Base-by-base conservation (phyloP, 2,888 invertebrate genomes). In the Pandemis cinnamomeana region DNA sequence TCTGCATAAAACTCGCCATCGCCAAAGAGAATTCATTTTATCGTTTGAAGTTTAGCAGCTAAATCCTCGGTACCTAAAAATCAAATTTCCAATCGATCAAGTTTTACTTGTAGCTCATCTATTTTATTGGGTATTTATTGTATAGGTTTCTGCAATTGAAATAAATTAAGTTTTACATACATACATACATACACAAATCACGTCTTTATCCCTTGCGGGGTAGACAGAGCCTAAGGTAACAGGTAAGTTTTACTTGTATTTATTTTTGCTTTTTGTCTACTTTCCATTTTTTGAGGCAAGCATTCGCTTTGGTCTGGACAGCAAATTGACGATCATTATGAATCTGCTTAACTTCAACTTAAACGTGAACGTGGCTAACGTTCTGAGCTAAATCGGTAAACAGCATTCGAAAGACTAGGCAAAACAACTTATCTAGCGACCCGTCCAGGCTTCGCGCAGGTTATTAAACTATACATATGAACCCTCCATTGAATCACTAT, bases 1-100 rank as follows among this genome's bases (percentile, higher is more conserved):
- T 55, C 67, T 44, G 44, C 55, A 67, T 44, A 44, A 67, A 67
- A 44, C 11, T 55, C 55, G 20, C 36, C 55, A 55, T 42, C n/a
- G 42, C 15, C 53, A 55, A 55, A 55, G 53, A 20, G 15, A 55
- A 4, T 15, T 20, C 7, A 55, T 55, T 55, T 20, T 7, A 55
- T 7, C 15, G 7, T 2, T 15, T n/a, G 53, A 55, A 55, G 53
- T 55, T 15, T 20, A 15, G 53, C 53, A 53, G 15, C 53, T 55
- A 20, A n/a, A 11, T 51, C 51, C 11, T 55, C 15, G 53, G 15
- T 15, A 36, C 27, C 27, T 36, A 55, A 55, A 55, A 20, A 7
- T 20, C 8, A 2, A 7, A 55, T 55, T n/a, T 3, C 7, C 15
- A 20, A 8, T 8, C 53, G 4, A 55, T 8, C 3, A 15, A 55